Conservation (phyloP, 2,888 invertebrate genomes). For the Timandra comae region DNA sequence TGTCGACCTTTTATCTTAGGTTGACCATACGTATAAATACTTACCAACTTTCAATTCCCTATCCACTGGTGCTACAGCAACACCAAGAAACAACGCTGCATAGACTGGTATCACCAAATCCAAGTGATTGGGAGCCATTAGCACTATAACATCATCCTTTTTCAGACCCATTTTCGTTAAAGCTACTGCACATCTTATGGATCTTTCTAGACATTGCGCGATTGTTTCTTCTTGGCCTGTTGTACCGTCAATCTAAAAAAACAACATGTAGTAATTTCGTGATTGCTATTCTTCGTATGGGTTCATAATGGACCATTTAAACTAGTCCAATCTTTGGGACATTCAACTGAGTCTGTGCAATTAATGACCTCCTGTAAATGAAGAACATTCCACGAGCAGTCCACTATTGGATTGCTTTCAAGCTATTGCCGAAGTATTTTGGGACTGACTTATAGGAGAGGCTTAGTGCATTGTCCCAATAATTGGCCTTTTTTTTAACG, state of each 20-base stretch:
- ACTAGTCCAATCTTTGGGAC: too few relatives aligned
- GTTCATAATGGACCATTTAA: too few relatives aligned
- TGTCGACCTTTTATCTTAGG: neutral
- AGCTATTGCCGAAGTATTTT: too few relatives aligned
- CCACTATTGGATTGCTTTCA: too few relatives aligned
- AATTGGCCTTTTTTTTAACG: too few relatives aligned
- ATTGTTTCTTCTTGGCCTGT: conserved; percentile 51
- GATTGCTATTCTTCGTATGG: too few relatives aligned
- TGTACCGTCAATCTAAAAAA: conserved; percentile 35
- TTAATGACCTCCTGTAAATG: too few relatives aligned
- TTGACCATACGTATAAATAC: conserved; percentile 20
- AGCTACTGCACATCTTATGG: conserved; percentile 46
- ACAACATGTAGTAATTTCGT: neutral
- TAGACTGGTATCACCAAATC: conserved; percentile 60
- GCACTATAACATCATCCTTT: conserved; percentile 54
- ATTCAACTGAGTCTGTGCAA: too few relatives aligned
- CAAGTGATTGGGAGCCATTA: conserved; percentile 62
- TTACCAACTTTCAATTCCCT: conserved; percentile 37
- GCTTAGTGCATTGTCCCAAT: too few relatives aligned
- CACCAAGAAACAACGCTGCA: conserved; percentile 60
- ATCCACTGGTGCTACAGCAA: conserved; percentile 41
- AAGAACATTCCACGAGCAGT: too few relatives aligned
- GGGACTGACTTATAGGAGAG: too few relatives aligned
- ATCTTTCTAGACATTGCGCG: conserved; percentile 37
- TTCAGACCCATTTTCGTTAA: conserved; percentile 47